A percentile compares a stretch with the other conserved stretches of the same genome.
These are phyloP conservation scores for Strix uralensis DNA, from an alignment of 2,113 vertebrate genomes.

Conservation along the genomic window DNA sequence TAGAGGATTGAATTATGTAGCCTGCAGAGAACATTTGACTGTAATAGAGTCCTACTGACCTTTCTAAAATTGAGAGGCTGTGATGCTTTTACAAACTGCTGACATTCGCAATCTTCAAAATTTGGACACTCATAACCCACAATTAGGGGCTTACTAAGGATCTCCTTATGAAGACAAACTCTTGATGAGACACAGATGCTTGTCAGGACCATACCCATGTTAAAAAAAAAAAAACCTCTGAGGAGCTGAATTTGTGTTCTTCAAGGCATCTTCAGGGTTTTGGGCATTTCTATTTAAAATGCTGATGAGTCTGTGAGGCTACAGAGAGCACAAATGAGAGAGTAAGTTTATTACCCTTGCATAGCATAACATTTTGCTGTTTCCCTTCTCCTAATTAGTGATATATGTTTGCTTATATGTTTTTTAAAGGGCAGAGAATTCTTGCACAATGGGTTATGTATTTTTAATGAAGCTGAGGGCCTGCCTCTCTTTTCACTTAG, in stretches of 20 bases:
- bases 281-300: not conserved
- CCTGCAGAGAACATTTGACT: slow-evolving; percentile 25
- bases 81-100: slow-evolving; percentile 50
- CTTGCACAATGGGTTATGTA: not conserved
- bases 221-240: not conserved
- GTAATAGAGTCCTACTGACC: slow-evolving; percentile 12
- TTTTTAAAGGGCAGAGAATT: not conserved
- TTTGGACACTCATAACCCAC: slow-evolving; percentile 38
- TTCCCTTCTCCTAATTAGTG: not conserved
- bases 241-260: not conserved
- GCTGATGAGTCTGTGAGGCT: not conserved
- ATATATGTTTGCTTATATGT: not conserved
- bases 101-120: slow-evolving; percentile 30
- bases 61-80: slow-evolving; percentile 23
- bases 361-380: not conserved
- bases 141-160: slow-evolving; percentile 39
- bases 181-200: slow-evolving; percentile 63
- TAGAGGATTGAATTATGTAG: slow-evolving; percentile 23
- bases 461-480: not conserved
- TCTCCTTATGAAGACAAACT: slow-evolving; percentile 29
- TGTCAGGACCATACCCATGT: not conserved
- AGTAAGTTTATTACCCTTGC: not conserved
- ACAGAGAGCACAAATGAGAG: not conserved
- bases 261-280: not conserved
- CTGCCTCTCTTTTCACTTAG: not conserved